Percentiles rank a stretch among this genome's conserved stretches.
Conservation (phyloP, 2,888 invertebrate species). For the Thysanoteuthis rhombus region DNA sequence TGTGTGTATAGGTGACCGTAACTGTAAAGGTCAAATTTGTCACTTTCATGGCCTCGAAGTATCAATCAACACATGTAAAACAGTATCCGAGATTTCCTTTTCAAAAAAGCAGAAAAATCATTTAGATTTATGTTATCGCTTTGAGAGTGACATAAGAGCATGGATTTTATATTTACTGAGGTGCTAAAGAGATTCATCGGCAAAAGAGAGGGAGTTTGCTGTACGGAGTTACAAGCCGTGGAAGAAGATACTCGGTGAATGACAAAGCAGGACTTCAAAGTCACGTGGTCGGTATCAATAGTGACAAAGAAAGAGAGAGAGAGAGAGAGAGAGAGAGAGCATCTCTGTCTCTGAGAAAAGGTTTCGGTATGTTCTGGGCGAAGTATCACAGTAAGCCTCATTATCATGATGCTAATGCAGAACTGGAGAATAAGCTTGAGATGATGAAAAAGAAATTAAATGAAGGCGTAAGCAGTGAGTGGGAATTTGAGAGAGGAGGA, state of each 20-base stretch:
- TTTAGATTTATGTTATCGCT: background rate
- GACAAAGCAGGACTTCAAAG: background rate
- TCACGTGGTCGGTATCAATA: background rate
- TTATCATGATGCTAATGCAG: background rate
- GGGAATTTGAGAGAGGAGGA: background rate
- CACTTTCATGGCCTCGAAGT: background rate
- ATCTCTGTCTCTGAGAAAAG: too few species aligned
- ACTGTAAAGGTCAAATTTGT: background rate
- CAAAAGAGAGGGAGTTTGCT: background rate
- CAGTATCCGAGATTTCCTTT: background rate
- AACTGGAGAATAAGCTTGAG: background rate
- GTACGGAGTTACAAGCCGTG: too few species aligned
- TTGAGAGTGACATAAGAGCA: background rate
- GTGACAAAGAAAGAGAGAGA: too few species aligned
- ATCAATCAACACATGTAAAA: background rate
- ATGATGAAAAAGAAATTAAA: background rate
- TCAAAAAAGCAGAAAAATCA: background rate
- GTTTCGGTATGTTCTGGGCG: too few species aligned
- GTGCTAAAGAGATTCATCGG: background rate
- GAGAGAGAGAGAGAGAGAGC: too few species aligned
- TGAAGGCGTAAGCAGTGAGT: background rate
- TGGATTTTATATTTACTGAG: too few species aligned
- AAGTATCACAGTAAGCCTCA: too few species aligned
- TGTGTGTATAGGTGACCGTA: background rate
- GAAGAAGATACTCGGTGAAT: background rate